Evolutionary conservation across 2,888 invertebrate genomes (phyloP).

Genomic region (Blastobasis lacticolella): DNA sequence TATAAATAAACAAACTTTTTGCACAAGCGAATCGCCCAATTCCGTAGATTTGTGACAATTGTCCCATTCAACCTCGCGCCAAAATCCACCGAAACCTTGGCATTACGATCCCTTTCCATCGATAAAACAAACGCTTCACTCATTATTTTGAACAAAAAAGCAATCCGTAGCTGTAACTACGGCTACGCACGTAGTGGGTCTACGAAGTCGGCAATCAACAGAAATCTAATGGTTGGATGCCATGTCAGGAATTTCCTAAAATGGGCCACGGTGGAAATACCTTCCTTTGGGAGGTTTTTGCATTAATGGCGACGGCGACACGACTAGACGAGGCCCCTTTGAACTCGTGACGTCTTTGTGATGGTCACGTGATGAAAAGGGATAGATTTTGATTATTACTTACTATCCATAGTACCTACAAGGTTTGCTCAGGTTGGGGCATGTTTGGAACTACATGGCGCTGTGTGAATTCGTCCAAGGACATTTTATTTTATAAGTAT

Average conservation of each 20-base stretch:
- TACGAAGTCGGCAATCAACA: conserved; percentile 50
- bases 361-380: no score
- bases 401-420: no score
- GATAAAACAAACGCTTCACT: conserved; percentile 19
- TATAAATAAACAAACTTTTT: no score
- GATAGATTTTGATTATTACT: no score
- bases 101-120: conserved; percentile 1
- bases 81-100: background rate
- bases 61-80: background rate
- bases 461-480: no score
- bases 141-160: conserved; percentile 18
- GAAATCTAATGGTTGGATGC: conserved; percentile 61
- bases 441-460: no score
- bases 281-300: conserved; percentile 1
- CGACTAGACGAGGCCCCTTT: background rate
- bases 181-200: conserved; percentile 33
- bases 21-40: no score
- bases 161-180: conserved; percentile 12
- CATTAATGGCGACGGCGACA: background rate
- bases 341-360: background rate
- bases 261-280: conserved; percentile 28
- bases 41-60: background rate
- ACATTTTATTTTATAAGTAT: no score
- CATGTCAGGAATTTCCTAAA: conserved; percentile 66
- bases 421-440: no score